Base-by-base conservation (phyloP, 2,113 vertebrate genomes). In the Oreochromis aureus region DNA sequence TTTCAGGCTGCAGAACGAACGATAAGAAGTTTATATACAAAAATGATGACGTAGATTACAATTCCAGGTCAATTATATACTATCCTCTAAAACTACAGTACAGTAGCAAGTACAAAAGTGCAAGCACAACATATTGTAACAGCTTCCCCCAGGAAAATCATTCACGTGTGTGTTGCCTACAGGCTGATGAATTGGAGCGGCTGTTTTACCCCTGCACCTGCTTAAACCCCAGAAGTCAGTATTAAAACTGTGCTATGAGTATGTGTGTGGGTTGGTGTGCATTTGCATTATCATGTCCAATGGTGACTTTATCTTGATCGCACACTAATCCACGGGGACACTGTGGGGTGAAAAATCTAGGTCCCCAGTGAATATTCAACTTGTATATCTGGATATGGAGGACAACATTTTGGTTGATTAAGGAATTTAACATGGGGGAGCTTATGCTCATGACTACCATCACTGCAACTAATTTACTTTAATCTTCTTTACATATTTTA, bases 191-290 rank as follows among this genome's bases (percentile, higher is more conserved):
- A 91, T 80, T 55, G 27, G 69, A 78, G 66, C 34, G 1, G 27
- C 6, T 9, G 41, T 84, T 91, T 81, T 36, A 81, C 61, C 76
- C 83, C 41, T 86, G 89, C 94, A 93, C 91, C 92, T 92, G 89
- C 80, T 87, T 15, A 13, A 83, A 61, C 73, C 48, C 59, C 3
- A 4, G 19, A 63, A 61, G 71, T 69, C 10, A 53, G 32, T 16
- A 39, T 36, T 53, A 34, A 22, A 34, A 32, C 32, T 69, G 10
- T 69, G 81, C 73, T 86, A 44, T 79, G 32, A 41, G 69, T 76
- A 6, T 51, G 24, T 51, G 44, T 76, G 71, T 78, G 48, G 27
- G 46, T 34, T 51, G 48, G 73, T 78, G 10, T 78, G 18, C 11
- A 32, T 78, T 78, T 32, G 48, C 16, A 78, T 78, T 78, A 51